Base-by-base conservation (phyloP, 1,140 invertebrate genomes). In the Caerostris darwini region DNA sequence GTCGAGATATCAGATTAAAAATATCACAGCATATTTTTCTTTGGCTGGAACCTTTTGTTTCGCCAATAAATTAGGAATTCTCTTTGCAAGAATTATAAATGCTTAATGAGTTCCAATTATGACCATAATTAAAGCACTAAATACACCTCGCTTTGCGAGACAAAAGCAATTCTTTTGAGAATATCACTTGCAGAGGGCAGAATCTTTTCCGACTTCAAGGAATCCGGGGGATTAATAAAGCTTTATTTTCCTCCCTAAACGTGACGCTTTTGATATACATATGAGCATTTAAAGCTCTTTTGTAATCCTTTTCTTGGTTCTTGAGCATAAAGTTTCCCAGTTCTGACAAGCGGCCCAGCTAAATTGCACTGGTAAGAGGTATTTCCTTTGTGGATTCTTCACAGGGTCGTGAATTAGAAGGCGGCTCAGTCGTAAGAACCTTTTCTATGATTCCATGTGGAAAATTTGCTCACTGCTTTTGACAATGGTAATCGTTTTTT, bases 21-120 rank as follows among this genome's bases (percentile, higher is more conserved):
- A 50, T 12, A 50, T 50, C 4, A 67, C n/a, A 1, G 34, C 34
- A 34, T n/a, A 67, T 67, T 67, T 67, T 50, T 71, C 19, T 71
- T 71, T 8, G 10, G 10, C 50, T 50, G 3, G 5, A 7, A 8
- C 7, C 34, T 53, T 53, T 53, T 50, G 50, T 53, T 77, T 77
- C 8, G 12, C 12, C 8, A 77, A 77, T 53, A 77, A 77, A 77
- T 77, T 64, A 14, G 17, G 53, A 77, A 34, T 77, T 77, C 71
- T 77, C 34, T 5, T 3, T 5, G 34, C 19, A 50, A 50, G 71
- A 77, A 77, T 77, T 77, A 77, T 77, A 77, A 77, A 77, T 77
- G 71, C 71, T 77, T 77, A 77, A 77, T 77, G 71, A 77, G 71
- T 77, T 77, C 71, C 71, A 77, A 77, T 77, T 77, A 77, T 34